A percentile compares a stretch with the other conserved stretches of the same genome.
phyloP scores from a whole-genome alignment of 2,113 vertebrate genomes.

The Leucopsar rothschildi region DNA sequence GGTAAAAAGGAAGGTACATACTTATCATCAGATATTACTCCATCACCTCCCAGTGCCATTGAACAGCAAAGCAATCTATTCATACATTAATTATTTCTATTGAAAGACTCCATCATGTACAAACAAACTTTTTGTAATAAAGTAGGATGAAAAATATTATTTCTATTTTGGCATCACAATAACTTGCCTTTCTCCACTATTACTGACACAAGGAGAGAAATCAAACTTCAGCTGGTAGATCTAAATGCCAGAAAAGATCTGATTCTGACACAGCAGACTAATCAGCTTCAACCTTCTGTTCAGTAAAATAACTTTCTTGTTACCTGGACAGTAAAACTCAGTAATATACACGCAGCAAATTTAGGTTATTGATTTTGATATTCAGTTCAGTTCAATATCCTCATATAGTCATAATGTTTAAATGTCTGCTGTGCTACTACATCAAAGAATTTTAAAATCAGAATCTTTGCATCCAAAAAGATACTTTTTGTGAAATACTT shows the following conservation, averaged over 20 bases:
- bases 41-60: not conserved
- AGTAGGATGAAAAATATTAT: not conserved
- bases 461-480: not conserved
- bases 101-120: not conserved
- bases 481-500: not conserved
- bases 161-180: not conserved
- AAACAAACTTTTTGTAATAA: not conserved
- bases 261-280: not conserved
- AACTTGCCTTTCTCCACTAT: not conserved
- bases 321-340: not conserved
- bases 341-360: not conserved
- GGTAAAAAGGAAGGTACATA: not conserved
- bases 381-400: not conserved
- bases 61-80: not conserved
- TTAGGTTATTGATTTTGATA: not conserved
- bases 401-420: not conserved
- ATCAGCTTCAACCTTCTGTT: not conserved
- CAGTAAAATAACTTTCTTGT: not conserved
- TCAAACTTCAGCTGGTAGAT: not conserved
- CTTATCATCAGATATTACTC: not conserved
- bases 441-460: not conserved
- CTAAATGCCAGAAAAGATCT: not conserved
- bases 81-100: slow-evolving; percentile 14
- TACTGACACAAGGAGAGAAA: not conserved
- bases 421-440: not conserved